phyloP scores from a whole-genome alignment of 2,797 vertebrate species.

The Pangasius krempfi region DNA sequence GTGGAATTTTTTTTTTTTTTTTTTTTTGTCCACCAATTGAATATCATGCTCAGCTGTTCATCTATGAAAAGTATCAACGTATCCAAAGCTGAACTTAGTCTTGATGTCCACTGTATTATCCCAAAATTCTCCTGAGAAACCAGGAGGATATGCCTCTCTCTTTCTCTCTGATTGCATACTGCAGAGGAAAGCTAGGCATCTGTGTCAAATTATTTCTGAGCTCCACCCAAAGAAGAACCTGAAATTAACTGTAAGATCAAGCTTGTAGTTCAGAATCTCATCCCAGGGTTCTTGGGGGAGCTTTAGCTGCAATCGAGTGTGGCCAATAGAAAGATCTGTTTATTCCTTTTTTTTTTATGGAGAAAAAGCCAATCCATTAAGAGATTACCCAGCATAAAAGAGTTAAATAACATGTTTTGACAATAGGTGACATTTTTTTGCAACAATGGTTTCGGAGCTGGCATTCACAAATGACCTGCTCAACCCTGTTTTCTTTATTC shows the following conservation, averaged over 20 bases:
- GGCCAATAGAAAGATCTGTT: conserved; percentile 38
- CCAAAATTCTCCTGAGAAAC: conserved; percentile 21
- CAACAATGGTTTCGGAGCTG: neutral
- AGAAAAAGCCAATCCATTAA: neutral
- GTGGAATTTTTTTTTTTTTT: neutral
- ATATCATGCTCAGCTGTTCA: neutral
- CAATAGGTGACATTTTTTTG: conserved; percentile 15
- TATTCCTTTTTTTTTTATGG: neutral
- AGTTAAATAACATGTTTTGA: conserved; percentile 1
- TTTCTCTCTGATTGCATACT: conserved; percentile 53
- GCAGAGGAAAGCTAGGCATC: conserved; percentile 53
- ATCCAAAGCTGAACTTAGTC: neutral
- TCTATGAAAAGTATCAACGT: neutral
- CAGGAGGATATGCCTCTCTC: conserved; percentile 28
- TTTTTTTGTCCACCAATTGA: neutral
- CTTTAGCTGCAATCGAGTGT: conserved; percentile 3
- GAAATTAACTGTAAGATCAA: conserved; percentile 52
- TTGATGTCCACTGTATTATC: neutral
- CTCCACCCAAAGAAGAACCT: conserved; percentile 51
- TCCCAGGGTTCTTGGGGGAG: conserved; percentile 24
- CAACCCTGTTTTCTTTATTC: neutral
- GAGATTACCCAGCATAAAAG: neutral
- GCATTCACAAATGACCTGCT: neutral
- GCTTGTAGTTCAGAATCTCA: conserved; percentile 36
- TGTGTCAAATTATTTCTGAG: conserved; percentile 59